These are phyloP conservation scores for Vidua chalybeata DNA, from an alignment of 2,113 vertebrate genomes.

Conservation along the genomic window DNA sequence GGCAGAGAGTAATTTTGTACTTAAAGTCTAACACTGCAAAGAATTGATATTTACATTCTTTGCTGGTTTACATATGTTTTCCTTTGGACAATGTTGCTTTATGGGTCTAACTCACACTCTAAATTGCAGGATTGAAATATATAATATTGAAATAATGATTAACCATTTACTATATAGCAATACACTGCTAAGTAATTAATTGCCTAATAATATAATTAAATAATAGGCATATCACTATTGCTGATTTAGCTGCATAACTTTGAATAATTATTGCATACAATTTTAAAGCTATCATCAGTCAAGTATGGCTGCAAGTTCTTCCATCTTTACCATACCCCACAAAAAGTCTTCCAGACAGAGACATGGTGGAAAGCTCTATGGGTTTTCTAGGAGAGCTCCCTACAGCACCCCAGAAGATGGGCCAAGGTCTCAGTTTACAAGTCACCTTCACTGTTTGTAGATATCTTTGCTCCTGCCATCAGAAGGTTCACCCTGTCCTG, in stretches of 20 bases:
- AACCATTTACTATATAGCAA: neutral
- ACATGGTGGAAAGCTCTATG: neutral
- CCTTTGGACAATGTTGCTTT: neutral
- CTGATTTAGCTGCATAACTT: neutral
- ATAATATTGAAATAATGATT: neutral
- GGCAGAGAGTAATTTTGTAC: neutral
- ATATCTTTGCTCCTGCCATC: neutral
- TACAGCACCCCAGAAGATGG: neutral
- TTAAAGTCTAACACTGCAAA: neutral
- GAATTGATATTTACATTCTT: neutral
- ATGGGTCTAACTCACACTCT: neutral
- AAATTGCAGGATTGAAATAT: neutral
- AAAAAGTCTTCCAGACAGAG: neutral
- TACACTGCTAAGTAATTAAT: neutral
- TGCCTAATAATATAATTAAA: neutral
- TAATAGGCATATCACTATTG: neutral
- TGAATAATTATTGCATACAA: neutral
- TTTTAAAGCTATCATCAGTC: neutral
- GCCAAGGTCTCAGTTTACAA: neutral
- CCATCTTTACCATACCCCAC: fast-evolving
- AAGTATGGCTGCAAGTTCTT: neutral
- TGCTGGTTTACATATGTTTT: neutral
- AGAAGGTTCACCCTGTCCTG: neutral
- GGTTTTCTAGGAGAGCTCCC: neutral
- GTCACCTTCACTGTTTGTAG: neutral